Evolutionary conservation across 30 jellyfish, hydroid and myxozoan genomes (phyloP), one percentile per base, ranked within the genome.

Genomic region (Catostylus mosaicus): DNA sequence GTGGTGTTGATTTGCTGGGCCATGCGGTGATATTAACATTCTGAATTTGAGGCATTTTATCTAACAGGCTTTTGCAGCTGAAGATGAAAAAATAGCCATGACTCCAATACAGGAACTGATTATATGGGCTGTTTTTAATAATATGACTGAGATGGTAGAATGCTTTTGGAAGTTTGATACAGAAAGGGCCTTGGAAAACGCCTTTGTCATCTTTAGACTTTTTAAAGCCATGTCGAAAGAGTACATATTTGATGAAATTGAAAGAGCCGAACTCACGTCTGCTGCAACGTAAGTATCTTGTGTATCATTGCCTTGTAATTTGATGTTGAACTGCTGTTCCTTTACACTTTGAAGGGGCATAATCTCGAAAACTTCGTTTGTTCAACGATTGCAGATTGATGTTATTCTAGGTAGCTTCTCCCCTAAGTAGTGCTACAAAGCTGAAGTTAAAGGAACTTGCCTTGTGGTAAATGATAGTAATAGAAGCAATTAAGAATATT

Each of bases 131-230:
- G 83, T 56, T 0, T 23, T 80, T n/a, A 38, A 26, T 62, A 65
- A 80, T 46, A 80, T 65, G 82, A 31, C 20, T 38, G 76, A 56
- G 0, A 14, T 80, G 38, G 73, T 64, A 16, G 64, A 80, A 20
- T 14, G 50, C n/a, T 80, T 80, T 30, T 80, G 90, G 90, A 64
- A 48, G 23, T 59, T 63, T 35, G 83, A 67, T n/a, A 67, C 73
- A 0, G 74, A 63, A 11, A 66, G 37, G 50, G 75, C 82, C 19
- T 30, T 80, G 33, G 83, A 54, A 46, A 80, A 80, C 65, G 75
- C 65, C 0, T 37, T 80, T 26, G 34, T 80, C 20, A 33, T 80
- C 29, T 61, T 34, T 40, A 30, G 90, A 23, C 48, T 80, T 34
- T 80, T 0, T 43, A 54, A 50, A 11, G 27, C 64, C 14, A 29